These are phyloP conservation scores for Sebastes fasciatus DNA, from an alignment of 2,113 vertebrate species.

Conservation along the genomic window DNA sequence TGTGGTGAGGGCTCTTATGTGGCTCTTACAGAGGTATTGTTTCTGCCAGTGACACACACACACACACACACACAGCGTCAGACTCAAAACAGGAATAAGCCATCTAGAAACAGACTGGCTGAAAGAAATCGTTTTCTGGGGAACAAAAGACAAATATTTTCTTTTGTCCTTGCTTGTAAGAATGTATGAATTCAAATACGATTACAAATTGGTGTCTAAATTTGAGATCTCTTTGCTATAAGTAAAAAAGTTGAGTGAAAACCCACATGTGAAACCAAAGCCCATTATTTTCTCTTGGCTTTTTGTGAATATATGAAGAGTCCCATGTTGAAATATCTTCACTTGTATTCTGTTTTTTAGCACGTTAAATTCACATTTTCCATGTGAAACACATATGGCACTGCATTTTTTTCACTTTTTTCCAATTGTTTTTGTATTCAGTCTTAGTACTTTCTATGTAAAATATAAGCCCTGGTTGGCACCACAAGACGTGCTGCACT, in stretches of 20 bases:
- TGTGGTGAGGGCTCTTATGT: constrained; percentile 81
- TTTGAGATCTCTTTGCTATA: constrained; percentile 9
- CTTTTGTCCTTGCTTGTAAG: constrained; percentile 12
- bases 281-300: background rate
- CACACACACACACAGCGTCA: constrained; percentile 46
- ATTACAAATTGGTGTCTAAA: constrained; percentile 2
- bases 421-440: background rate
- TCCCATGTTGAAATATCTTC: background rate
- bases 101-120: constrained; percentile 25
- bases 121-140: constrained; percentile 1
- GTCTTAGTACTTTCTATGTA: background rate
- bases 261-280: background rate
- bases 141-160: constrained; percentile 8
- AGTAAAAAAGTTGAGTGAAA: constrained; percentile 1
- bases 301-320: background rate
- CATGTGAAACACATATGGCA: background rate
- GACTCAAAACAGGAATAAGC: constrained; percentile 51
- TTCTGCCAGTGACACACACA: constrained; percentile 90
- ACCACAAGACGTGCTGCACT: background rate
- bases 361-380: background rate
- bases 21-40: constrained; percentile 96
- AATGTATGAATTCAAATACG: background rate
- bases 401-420: background rate
- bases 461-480: constrained; percentile 3
- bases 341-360: background rate